Evolutionary conservation across 2,888 invertebrate genomes (phyloP).

Genomic region (Rapana venosa): DNA sequence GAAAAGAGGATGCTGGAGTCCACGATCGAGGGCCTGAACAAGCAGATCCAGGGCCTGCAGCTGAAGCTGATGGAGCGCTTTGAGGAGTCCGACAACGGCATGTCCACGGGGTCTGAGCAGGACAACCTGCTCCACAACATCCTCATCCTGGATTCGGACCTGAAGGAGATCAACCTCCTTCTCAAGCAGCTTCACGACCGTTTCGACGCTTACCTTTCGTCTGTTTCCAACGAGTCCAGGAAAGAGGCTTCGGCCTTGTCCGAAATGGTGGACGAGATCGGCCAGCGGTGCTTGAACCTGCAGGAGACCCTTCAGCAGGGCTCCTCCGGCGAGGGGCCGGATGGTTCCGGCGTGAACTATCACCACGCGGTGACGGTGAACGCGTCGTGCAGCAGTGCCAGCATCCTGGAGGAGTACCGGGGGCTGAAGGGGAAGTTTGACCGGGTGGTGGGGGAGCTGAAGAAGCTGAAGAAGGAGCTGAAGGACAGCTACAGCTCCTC

Average conservation of each 20-base stretch:
- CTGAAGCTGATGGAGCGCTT: conserved; percentile 55
- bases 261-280: conserved; percentile 62
- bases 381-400: conserved; percentile 46
- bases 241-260: conserved; percentile 54
- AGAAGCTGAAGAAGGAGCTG: conserved; percentile 63
- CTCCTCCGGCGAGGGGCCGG: conserved; percentile 22
- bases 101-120: conserved; percentile 42
- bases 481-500: conserved; percentile 59
- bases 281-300: conserved; percentile 62
- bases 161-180: conserved; percentile 63
- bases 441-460: conserved; percentile 60
- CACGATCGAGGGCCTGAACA: conserved; percentile 61
- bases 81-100: conserved; percentile 37
- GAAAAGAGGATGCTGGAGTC: conserved; percentile 62
- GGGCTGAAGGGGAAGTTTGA: conserved; percentile 65
- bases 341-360: conserved; percentile 43
- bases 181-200: conserved; percentile 59
- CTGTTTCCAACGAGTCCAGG: conserved; percentile 55
- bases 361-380: conserved; percentile 53
- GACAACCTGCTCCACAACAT: conserved; percentile 63
- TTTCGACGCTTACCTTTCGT: conserved; percentile 60
- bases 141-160: conserved; percentile 64
- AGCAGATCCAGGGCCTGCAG: conserved; percentile 61
- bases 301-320: conserved; percentile 64
- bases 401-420: conserved; percentile 55